Conservation (phyloP, 2,797 vertebrate species). For the Alexandromys oeconomus region DNA sequence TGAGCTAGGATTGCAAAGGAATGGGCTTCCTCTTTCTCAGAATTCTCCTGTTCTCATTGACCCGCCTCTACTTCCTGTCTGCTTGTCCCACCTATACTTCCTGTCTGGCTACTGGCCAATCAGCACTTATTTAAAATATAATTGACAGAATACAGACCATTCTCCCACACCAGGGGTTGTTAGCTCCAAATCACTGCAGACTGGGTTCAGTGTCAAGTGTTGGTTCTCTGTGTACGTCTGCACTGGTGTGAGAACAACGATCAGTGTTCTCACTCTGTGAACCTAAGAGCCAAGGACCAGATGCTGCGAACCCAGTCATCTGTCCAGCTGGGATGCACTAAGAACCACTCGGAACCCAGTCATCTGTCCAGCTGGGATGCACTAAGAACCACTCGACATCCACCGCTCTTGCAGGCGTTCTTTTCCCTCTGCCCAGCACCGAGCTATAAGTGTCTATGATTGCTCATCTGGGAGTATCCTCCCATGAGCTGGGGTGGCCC, state of each 20-base stretch:
- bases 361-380: neutral
- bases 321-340: neutral
- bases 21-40: no score
- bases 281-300: neutral
- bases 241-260: neutral
- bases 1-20: no score
- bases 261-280: neutral
- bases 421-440: neutral
- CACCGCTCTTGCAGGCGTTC: neutral
- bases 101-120: no score
- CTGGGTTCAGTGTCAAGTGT: neutral
- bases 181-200: neutral
- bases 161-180: no score
- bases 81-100: no score
- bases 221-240: neutral
- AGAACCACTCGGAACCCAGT: neutral
- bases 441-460: neutral
- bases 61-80: no score
- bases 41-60: no score
- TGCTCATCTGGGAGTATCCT: neutral
- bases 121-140: no score
- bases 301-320: neutral
- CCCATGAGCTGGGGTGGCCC: neutral
- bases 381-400: neutral
- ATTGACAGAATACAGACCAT: no score